phyloP scores from a whole-genome alignment of 2,797 vertebrate species.

The Heterohyrax brucei region DNA sequence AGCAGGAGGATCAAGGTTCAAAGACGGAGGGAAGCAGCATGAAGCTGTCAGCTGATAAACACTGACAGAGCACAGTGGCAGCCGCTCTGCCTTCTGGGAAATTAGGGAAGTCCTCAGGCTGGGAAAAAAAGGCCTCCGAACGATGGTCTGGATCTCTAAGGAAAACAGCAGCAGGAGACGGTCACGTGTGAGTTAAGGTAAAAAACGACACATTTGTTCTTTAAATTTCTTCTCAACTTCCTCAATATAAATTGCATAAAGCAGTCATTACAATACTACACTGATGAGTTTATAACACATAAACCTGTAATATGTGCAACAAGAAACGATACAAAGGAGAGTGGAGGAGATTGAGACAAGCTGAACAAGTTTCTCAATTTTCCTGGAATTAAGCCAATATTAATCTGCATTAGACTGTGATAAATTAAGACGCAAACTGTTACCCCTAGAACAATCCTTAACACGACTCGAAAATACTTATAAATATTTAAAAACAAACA shows the following conservation, averaged over 20 bases:
- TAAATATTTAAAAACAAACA: background rate
- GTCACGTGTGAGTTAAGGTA: background rate
- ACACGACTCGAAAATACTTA: background rate
- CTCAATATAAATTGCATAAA: background rate
- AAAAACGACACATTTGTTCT: background rate
- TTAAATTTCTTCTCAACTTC: slow-evolving; percentile 29
- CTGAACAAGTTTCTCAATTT: background rate
- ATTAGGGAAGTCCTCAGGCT: background rate
- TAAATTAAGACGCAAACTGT: background rate
- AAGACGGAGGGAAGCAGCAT: background rate
- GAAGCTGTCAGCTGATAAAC: background rate
- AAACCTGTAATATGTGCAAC: background rate
- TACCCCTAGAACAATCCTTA: background rate
- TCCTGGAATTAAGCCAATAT: slow-evolving; percentile 1
- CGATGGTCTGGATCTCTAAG: background rate
- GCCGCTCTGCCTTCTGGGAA: background rate
- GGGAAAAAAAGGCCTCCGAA: background rate
- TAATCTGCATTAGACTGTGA: background rate
- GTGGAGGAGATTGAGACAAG: background rate
- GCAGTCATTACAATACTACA: background rate
- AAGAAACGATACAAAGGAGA: background rate
- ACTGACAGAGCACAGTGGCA: background rate
- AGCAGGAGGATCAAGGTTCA: slow-evolving; percentile 32
- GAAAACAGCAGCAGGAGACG: background rate
- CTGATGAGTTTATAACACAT: background rate